phyloP scores from a whole-genome alignment of 2,888 invertebrate species.

The Cenopis cana region DNA sequence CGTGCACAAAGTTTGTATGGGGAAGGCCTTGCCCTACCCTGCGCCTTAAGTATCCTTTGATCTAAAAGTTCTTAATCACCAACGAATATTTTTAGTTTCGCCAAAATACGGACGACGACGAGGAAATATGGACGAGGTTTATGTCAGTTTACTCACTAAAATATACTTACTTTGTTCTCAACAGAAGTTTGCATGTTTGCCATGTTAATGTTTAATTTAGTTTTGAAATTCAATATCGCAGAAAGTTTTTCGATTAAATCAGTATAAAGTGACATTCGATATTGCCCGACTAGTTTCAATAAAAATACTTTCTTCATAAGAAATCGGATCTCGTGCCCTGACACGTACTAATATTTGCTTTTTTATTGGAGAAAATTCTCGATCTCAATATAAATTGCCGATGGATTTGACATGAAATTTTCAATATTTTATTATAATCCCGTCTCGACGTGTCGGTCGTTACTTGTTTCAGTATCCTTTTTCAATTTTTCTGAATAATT shows the following conservation, averaged over 20 bases:
- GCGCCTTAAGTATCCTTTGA: not conserved
- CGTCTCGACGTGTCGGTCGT: constrained; percentile 69
- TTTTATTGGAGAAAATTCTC: constrained; percentile 42
- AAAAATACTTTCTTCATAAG: constrained; percentile 44
- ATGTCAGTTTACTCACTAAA: not conserved
- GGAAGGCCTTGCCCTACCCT: too few species aligned
- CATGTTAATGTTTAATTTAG: constrained; percentile 19
- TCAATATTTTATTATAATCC: constrained; percentile 76
- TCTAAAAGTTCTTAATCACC: not conserved
- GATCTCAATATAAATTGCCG: constrained; percentile 45
- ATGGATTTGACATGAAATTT: constrained; percentile 53
- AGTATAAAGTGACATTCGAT: constrained; percentile 40
- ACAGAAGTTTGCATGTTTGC: constrained; percentile 8
- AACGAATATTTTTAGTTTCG: not conserved
- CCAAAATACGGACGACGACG: too few species aligned
- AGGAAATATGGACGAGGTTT: not conserved
- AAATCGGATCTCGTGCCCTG: constrained; percentile 34
- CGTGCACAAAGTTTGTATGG: too few species aligned
- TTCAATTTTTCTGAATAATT: constrained; percentile 81
- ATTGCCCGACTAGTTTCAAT: constrained; percentile 41
- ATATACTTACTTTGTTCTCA: not conserved
- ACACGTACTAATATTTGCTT: constrained; percentile 46
- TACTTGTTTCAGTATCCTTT: constrained; percentile 69
- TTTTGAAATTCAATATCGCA: constrained; percentile 34
- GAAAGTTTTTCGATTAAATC: constrained; percentile 38